Evolutionary conservation across 2,888 invertebrate genomes (phyloP), one percentile per base, ranked within the genome.

Genomic region (Vesta saturnalis): DNA sequence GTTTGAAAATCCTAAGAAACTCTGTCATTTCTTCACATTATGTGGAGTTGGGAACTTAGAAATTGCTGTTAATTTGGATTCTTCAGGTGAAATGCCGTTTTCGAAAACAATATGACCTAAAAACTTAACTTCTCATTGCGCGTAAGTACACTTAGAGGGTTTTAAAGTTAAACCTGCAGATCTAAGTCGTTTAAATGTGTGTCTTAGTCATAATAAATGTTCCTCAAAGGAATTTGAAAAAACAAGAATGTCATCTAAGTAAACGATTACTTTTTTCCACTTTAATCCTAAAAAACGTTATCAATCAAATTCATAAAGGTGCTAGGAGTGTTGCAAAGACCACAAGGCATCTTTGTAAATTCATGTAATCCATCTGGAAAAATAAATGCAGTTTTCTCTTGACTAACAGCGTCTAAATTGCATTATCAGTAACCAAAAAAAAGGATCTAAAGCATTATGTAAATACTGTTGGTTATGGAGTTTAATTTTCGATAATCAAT

Each of bases 311-410:
- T 58, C 61, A 75, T 72, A 52, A 76, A 77, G 0, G 73, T 73
- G 0, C 57, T 66, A 1, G 77, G 76, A 8, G 76, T 74, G 23
- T 74, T 75, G 22, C 74, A 74, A 52, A 76, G 61, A 1, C 76
- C 77, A 59, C 77, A 77, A 21, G 69, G 67, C 43, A 77, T 46
- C 22, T 69, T 69, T n/a, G 73, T 71, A 43, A 75, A 77, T 60
- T 73, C 69, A 35, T 67, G 76, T 47, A 72, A 65, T 2, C 76
- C 75, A 35, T 70, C 72, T 46, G 70, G 69, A 14, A 70, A 73
- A 8, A 70, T 61, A 57, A 75, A 76, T 6, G 74, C 73, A 19
- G 76, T 76, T 19, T 73, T 70, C 47, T 72, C 60, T 30, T 72
- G 72, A 22, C 62, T 61, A 4, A 49, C 15, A 54, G 70, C 66